Conservation (phyloP, 2,113 vertebrate species). For the Podarcis cretensis region DNA sequence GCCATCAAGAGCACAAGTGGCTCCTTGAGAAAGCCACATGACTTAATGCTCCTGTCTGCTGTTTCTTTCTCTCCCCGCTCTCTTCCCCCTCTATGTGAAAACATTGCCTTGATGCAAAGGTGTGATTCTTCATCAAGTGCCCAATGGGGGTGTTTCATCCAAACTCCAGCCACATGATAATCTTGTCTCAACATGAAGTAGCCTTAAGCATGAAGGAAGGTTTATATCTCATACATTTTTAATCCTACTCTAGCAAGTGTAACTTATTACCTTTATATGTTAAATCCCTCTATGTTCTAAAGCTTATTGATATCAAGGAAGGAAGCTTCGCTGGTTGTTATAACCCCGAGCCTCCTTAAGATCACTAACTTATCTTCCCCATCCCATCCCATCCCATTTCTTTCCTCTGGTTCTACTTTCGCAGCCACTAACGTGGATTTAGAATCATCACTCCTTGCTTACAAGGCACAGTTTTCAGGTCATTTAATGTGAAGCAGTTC, state of each 20-base stretch:
- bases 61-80: background rate
- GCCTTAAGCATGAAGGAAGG: constrained; percentile 57
- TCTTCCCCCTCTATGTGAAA: constrained; percentile 1
- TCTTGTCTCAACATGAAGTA: constrained; percentile 33
- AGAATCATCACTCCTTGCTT: background rate
- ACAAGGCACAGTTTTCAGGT: background rate
- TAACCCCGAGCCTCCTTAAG: constrained; percentile 7
- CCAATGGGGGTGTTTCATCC: constrained; percentile 46
- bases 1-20: background rate
- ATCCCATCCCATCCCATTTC: background rate
- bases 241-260: constrained; percentile 46
- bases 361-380: constrained; percentile 12
- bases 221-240: constrained; percentile 64
- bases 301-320: constrained; percentile 62
- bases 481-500: background rate
- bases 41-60: background rate
- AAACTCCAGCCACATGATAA: constrained; percentile 50
- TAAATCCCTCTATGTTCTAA: constrained; percentile 46
- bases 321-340: background rate
- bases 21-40: constrained; percentile 1
- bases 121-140: constrained; percentile 27
- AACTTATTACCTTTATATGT: constrained; percentile 35
- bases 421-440: background rate
- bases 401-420: background rate
- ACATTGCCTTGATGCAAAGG: background rate